phyloP scores from a whole-genome alignment of 2,797 vertebrate genomes.

The Sebastes diaconus region DNA sequence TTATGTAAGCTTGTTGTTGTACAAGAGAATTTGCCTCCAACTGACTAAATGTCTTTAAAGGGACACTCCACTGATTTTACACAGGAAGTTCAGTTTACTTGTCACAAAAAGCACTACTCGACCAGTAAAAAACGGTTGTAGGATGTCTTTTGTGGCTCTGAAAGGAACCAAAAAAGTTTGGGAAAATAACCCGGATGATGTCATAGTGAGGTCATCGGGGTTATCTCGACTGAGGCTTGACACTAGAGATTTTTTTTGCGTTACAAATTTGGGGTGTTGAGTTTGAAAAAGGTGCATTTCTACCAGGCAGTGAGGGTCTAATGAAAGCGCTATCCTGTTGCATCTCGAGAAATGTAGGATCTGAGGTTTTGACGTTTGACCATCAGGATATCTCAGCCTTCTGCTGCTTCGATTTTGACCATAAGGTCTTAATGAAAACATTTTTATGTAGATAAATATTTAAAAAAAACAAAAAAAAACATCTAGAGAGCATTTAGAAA shows the following conservation, averaged over 20 bases:
- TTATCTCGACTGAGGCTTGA: background rate
- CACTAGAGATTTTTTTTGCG: background rate
- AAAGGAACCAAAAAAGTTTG: no score
- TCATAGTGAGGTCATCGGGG: no score
- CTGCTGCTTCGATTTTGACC: background rate
- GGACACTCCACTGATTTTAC: background rate
- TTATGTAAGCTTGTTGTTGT: constrained; percentile 14
- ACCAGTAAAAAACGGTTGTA: background rate
- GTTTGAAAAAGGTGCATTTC: background rate
- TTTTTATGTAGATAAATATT: no score
- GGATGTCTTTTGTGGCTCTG: background rate
- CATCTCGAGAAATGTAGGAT: background rate
- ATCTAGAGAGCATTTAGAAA: no score
- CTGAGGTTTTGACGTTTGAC: background rate
- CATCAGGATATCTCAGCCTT: background rate
- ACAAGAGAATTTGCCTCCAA: background rate
- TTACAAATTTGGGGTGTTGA: background rate
- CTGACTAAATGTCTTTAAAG: background rate
- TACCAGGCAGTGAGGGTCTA: background rate
- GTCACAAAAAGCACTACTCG: background rate
- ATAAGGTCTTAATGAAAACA: no score
- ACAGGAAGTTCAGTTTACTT: background rate
- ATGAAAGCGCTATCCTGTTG: background rate
- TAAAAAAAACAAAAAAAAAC: no score
- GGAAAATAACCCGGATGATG: no score